Percentiles rank a stretch among this genome's conserved stretches.
These are phyloP conservation scores for Dromiciops gliroides DNA, from an alignment of 2,113 vertebrate genomes.

Conservation along the genomic window DNA sequence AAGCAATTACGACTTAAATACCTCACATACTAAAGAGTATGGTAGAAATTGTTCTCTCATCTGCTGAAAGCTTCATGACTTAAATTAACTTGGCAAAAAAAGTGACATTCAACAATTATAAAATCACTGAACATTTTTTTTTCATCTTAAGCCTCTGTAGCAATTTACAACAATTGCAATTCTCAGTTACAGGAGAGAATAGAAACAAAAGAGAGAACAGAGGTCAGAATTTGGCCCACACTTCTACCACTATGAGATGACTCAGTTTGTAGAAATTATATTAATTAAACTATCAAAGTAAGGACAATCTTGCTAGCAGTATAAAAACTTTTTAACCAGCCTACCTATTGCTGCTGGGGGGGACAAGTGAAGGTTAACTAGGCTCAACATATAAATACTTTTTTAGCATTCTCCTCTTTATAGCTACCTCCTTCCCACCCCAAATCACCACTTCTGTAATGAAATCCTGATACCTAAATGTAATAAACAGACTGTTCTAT, in stretches of 20 bases:
- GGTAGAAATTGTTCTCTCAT: slow-evolving; percentile 46
- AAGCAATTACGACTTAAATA: slow-evolving; percentile 29
- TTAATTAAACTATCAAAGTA: slow-evolving; percentile 62
- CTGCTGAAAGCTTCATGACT: slow-evolving; percentile 58
- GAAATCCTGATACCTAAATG: fast-evolving
- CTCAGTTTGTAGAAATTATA: slow-evolving; percentile 37
- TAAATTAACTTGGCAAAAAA: slow-evolving; percentile 49
- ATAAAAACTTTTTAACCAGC: neutral
- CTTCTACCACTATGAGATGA: slow-evolving; percentile 32
- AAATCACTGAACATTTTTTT: slow-evolving; percentile 49
- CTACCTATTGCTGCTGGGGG: neutral
- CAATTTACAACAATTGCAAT: slow-evolving; percentile 60
- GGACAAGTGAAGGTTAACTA: neutral
- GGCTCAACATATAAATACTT: neutral
- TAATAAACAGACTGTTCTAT: neutral
- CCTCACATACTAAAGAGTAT: slow-evolving; percentile 8
- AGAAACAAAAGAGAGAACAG: slow-evolving; percentile 61
- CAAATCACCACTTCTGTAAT: neutral
- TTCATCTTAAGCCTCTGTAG: neutral
- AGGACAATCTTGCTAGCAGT: slow-evolving; percentile 21
- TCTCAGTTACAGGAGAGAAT: slow-evolving; percentile 54
- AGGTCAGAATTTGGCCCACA: slow-evolving; percentile 19
- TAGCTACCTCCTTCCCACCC: neutral
- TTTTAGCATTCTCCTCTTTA: slow-evolving; percentile 4
- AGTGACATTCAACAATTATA: slow-evolving; percentile 45